A percentile compares a stretch with the other conserved stretches of the same genome.
These are phyloP conservation scores for Poecilia picta DNA, from an alignment of 2,797 vertebrate genomes.

Conservation along the genomic window DNA sequence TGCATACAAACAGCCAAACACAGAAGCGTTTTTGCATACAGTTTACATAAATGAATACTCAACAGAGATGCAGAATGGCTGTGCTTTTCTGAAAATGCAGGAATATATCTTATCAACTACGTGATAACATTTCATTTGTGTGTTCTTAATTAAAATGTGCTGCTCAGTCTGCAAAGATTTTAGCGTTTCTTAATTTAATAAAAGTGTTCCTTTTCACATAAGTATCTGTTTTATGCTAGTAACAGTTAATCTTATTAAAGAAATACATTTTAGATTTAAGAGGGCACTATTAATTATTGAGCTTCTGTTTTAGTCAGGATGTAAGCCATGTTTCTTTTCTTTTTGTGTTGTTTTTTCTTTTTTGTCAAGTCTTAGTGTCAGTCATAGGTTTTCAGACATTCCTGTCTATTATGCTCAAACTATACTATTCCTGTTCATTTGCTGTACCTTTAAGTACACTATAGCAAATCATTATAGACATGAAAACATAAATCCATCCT, in stretches of 20 bases:
- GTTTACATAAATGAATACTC: conserved; percentile 84
- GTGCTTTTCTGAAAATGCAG: conserved; percentile 30
- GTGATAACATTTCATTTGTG: conserved; percentile 17
- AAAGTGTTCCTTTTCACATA: conserved; percentile 1
- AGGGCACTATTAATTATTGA: neutral
- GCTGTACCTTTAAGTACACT: neutral
- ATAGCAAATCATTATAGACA: neutral
- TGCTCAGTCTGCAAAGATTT: neutral
- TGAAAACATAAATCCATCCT: too few species aligned
- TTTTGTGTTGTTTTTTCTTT: neutral
- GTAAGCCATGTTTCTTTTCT: neutral
- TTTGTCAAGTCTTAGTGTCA: neutral
- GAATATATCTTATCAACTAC: conserved; percentile 30
- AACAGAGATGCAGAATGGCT: conserved; percentile 48
- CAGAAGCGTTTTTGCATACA: conserved; percentile 77
- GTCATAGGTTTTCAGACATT: neutral
- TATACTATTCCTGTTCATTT: neutral
- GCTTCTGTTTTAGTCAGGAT: neutral
- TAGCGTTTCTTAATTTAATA: neutral
- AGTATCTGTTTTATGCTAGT: neutral
- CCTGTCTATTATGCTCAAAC: neutral
- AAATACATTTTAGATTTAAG: neutral
- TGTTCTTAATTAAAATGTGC: conserved; percentile 6
- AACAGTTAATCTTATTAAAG: neutral
- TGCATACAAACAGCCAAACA: conserved; percentile 79